Base-by-base conservation (phyloP, 2,113 vertebrate species). In the Pollachius pollachius region DNA sequence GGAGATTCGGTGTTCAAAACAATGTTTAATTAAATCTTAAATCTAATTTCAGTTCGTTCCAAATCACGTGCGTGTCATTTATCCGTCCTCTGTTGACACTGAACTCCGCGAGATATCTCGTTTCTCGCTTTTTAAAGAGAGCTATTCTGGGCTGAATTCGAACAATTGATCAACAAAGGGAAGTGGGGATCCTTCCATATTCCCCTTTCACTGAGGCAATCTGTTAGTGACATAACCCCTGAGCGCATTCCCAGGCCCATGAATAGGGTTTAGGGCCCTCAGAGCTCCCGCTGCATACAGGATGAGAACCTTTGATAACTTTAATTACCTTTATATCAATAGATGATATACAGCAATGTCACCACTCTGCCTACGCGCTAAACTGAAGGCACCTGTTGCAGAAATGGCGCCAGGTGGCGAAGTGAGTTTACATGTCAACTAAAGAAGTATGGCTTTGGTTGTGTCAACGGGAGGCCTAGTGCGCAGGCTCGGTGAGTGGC, bases 201-300 rank as follows among this genome's bases (percentile, higher is more conserved):
- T 92, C 89, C 83, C 84, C 81, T 92, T 91, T 94, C 91, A 93
- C 84, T 70, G 86, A 82, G 54, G 83, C 89, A 91, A 91, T 92
- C 89, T 93, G 93, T 87, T 92, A 88, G 88, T 87, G 89, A 94
- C 92, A 94, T 94, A 95, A 94, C 93, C 93, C 92, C 89, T 72
- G 88, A 90, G 90, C 87, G 73, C 69, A 89, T 91, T 94, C 93
- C 93, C 94, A 92, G 91, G 90, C 74, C 85, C 80, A 86, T 95
- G 93, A 95, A 95, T 94, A 83, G 93, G 86, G 78, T 85, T 92
- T 87, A 86, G 80, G 90, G 89, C 86, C 85, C 81, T 92, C 82
- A 84, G 91, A 91, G 90, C 93, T 90, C 94, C 94, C 94, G 92
- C 94, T 94, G 94, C 93, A 95, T 94, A 93, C 89, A 92, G 91